Evolutionary conservation across 2,888 invertebrate genomes (phyloP), one percentile per base, ranked within the genome.

Genomic region (Atherix ibis): DNA sequence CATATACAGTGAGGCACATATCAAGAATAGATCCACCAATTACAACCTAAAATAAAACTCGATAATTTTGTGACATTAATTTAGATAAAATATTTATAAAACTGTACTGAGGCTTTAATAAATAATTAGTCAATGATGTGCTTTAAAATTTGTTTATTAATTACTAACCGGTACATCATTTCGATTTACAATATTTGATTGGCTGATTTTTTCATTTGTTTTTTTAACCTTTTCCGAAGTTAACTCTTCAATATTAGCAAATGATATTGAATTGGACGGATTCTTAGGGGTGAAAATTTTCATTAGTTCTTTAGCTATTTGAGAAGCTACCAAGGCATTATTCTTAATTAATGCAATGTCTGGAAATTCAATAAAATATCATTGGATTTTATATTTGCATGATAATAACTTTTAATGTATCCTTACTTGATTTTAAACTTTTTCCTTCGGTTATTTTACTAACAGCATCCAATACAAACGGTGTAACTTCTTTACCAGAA

Each of bases 311-410:
- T 72, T 65, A 3, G 89, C 83, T 45, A 92, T 81, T 54, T 77
- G 65, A 35, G 83, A 78, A 13, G 84, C 92, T 32, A 83, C 70
- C 50, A 61, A 65, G 2, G 92, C 95, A 63, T 97, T 97, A 63
- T 95, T 91, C 65, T 85, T 78, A 49, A 98, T 79, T 37, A 98
- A 67, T 18, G 82, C 87, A 46, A 89, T 79, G 65, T 95, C 85
- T 85, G 37, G 27, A 32, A 37, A 28, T 33, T 34, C 34, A 54
- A 55, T 50, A 58, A 54, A 56, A 56, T 47, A 51, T 54, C 60
- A 58, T 57, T 54, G 19, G 15, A 10, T 25, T 24, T 16, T 17
- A n/a, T 3, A 17, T 27, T 12, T 27, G 9, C 10, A 13, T 15
- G 10, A 31, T n/a, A n/a, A n/a, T n/a, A n/a, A n/a, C n/a, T n/a